These are phyloP conservation scores for Frankliniella intonsa DNA, from an alignment of 2,888 invertebrate species.

Conservation along the genomic window DNA sequence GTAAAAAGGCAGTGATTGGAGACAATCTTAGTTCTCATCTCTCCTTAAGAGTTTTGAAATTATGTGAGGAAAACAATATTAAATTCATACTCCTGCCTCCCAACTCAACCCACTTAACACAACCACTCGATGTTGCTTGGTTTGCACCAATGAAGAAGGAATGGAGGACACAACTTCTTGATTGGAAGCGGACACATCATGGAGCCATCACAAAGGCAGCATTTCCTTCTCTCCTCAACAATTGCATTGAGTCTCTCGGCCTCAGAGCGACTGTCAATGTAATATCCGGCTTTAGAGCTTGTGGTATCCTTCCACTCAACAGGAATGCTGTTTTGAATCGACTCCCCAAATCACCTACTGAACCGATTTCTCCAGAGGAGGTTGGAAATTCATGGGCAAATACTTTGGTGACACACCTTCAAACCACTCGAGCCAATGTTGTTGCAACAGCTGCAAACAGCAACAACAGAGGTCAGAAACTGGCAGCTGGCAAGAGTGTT, in stretches of 20 bases:
- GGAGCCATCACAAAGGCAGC: constrained; percentile 21
- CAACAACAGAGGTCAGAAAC: too few species aligned
- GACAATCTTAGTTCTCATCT: constrained; percentile 36
- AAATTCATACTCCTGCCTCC: constrained; percentile 36
- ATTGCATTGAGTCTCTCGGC: constrained; percentile 29
- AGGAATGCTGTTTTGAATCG: constrained; percentile 28
- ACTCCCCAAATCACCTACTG: not conserved
- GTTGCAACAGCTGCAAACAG: too few species aligned
- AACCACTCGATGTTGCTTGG: constrained; percentile 37
- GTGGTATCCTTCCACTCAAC: constrained; percentile 41
- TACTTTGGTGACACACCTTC: too few species aligned
- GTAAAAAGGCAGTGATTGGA: constrained; percentile 30
- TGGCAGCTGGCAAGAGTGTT: too few species aligned
- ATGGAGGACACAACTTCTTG: constrained; percentile 35
- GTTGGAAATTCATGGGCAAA: too few species aligned
- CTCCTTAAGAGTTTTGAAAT: constrained; percentile 34
- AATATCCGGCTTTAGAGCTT: constrained; percentile 39
- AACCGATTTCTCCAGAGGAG: too few species aligned
- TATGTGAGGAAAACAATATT: constrained; percentile 35
- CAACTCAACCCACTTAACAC: constrained; percentile 37
- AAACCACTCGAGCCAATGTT: too few species aligned
- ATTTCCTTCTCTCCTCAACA: constrained; percentile 32
- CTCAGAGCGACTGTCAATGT: constrained; percentile 14
- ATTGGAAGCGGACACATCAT: constrained; percentile 32
- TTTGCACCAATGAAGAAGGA: constrained; percentile 37